A percentile compares a stretch with the other conserved stretches of the same genome.
Conservation (phyloP, 2,888 invertebrate species). For the Sphaeridia pumilis region DNA sequence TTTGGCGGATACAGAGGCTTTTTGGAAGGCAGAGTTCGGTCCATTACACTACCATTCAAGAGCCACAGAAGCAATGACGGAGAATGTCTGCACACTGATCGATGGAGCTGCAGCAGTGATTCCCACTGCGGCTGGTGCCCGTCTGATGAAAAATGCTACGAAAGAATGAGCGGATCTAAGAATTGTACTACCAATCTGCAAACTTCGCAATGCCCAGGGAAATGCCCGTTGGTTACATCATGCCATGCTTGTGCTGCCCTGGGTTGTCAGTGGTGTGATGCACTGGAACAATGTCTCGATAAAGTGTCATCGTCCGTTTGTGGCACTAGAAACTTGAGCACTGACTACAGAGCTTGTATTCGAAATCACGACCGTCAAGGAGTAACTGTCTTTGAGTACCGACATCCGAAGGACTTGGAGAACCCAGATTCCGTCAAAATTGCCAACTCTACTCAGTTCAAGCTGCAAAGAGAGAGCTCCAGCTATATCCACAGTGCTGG, state of each 20-base stretch:
- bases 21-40: slow-evolving; percentile 21
- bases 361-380: slow-evolving; percentile 58
- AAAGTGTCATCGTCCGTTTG: slow-evolving; percentile 42
- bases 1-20: slow-evolving; percentile 36
- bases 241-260: slow-evolving; percentile 76
- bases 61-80: slow-evolving; percentile 16
- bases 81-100: slow-evolving; percentile 24
- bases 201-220: slow-evolving; percentile 73
- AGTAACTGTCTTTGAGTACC: slow-evolving; percentile 74
- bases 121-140: slow-evolving; percentile 94
- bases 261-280: slow-evolving; percentile 78
- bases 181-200: slow-evolving; percentile 84
- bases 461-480: slow-evolving; percentile 19
- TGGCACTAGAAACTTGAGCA: slow-evolving; percentile 56
- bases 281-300: slow-evolving; percentile 57
- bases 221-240: slow-evolving; percentile 77
- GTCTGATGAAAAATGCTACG: slow-evolving; percentile 64
- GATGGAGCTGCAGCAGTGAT: slow-evolving; percentile 64
- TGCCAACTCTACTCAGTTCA: slow-evolving; percentile 26
- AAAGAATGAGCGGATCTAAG: slow-evolving; percentile 63
- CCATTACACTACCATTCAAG: slow-evolving; percentile 25
- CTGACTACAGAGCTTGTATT: slow-evolving; percentile 85
- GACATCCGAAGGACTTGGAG: slow-evolving; percentile 71
- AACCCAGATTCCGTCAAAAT: slow-evolving; percentile 66
- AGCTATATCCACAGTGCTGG: slow-evolving; percentile 7